Base-by-base conservation (phyloP, 1,140 invertebrate genomes). In the Teleopsis dalmanni region DNA sequence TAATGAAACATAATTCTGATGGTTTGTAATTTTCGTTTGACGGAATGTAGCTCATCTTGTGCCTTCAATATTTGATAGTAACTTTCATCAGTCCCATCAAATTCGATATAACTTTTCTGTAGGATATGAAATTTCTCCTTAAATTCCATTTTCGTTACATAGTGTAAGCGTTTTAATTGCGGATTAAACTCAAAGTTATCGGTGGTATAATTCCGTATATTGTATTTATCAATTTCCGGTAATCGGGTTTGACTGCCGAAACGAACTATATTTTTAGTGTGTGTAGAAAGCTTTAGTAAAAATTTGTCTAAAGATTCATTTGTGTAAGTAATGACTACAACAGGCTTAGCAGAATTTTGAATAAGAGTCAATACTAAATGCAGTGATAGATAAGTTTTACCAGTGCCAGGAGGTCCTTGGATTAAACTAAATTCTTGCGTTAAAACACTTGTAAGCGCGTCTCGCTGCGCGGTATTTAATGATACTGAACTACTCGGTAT, bases 221-320 rank as follows among this genome's bases (percentile, higher is more conserved):
- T 67, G n/a, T 54, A 67, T 51, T 61, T 56, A 2, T 33, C 26
- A 21, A 64, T 48, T 48, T 55, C 38, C 0, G 49, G 53, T 14
- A 54, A 22, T 6, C 55, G 45, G 2, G 81, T 82, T 65, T 84
- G 79, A 4, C 80, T 79, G 4, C 90, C 89, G 52, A 92, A 76
- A 22, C 89, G 75, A 11, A 87, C 72, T 44, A 91, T 73, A 18
- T 76, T 72, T 0, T 72, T 31, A 3, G 79, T 83, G 3, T 74
- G 63, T 14, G 63, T 47, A 6, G 78, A 58, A 9, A 88, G 75
- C 18, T 81, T 84, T 65, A 88, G 81, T n/a, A 94, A 66, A 73
- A 94, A 92, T 62, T 93, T 88, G 74, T 94, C 90, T 3, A 94
- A 63, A 1, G 90, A 89, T 69, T 92, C 87, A 62, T 93, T 94